Base-by-base conservation (phyloP, 2,888 invertebrate genomes). In the Hemistola chrysoprasaria region DNA sequence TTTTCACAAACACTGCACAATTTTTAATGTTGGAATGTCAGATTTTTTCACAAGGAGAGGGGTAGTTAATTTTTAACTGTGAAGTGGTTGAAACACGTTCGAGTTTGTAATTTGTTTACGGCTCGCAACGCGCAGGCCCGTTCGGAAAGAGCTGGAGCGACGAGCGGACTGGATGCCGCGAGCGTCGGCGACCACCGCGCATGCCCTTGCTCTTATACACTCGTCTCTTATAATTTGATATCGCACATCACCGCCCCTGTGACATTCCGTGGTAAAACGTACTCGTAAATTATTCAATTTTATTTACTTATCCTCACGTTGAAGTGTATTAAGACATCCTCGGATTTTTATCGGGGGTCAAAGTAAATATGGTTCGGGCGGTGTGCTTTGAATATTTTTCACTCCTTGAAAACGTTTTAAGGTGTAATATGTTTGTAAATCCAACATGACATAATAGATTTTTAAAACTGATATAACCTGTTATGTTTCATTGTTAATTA, bases 261-360 rank as follows among this genome's bases (percentile, higher is more conserved):
- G 81, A 83, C 84, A 80, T 78, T 78, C 73, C 75, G 78, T 78
- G 78, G 80, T 74, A 78, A 79, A 82, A 76, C 75, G 73, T 76
- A 78, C 76, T 78, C 75, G 71, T 80, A 77, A 78, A 83, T 84
- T 80, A 83, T 84, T 82, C 78, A 79, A 79, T 81, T 81, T 80
- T 78, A 78, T 78, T 79, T 78, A 75, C 73, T 78, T 78, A 78
- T 71, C 67, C 72, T 63, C 67, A 62, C 67, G 71, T 64, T 60
- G 66, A 62, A 52, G 56, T 57, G 62, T 68, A 69, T 71, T 69
- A 69, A 67, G 62, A 61, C 62, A 58, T 59, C 56, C 57, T 49
- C 56, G 48, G 66, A 65, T 66, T 66, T 63, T 65, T 65, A 34
- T 26, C 29, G 62, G 61, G 62, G 50, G 51, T 24, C 22, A 4